Evolutionary conservation across 1,140 invertebrate species (phyloP).

Genomic region (Zaprionus ghesquierei): DNA sequence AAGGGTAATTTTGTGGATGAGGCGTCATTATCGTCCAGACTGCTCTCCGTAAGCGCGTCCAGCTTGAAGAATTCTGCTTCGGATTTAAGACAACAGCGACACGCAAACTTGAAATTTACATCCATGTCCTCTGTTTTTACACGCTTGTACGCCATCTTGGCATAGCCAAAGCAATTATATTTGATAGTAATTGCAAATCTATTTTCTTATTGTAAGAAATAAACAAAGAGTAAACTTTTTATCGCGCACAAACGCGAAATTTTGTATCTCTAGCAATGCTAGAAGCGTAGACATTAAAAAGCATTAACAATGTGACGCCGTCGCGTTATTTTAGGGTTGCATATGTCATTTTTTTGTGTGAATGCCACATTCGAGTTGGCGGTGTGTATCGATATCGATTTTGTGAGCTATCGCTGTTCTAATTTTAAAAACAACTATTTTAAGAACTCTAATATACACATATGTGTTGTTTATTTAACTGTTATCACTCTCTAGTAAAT

Average conservation of each 20-base stretch:
- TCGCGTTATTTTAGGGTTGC: constrained; percentile 23
- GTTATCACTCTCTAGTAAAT: not conserved
- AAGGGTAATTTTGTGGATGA: constrained; percentile 42
- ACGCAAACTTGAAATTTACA: constrained; percentile 61
- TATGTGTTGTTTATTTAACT: constrained; percentile 12
- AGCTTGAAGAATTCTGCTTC: constrained; percentile 67
- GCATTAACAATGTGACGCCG: constrained; percentile 35
- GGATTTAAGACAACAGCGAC: constrained; percentile 72
- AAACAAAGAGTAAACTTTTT: constrained; percentile 13
- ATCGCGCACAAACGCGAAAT: constrained; percentile 26
- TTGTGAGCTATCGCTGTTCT: not conserved
- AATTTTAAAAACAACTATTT: not conserved
- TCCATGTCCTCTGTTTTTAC: constrained; percentile 28
- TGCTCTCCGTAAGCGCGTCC: constrained; percentile 43
- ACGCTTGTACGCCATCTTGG: constrained; percentile 51
- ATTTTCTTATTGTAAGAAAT: constrained; percentile 12
- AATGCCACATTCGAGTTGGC: constrained; percentile 1
- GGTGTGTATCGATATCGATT: not conserved
- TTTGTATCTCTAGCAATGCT: constrained; percentile 15
- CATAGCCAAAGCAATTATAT: constrained; percentile 1
- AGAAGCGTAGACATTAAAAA: constrained; percentile 36
- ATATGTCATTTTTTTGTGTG: not conserved
- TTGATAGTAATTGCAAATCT: not conserved
- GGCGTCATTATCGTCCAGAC: constrained; percentile 15
- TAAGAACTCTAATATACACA: not conserved